phyloP scores from a whole-genome alignment of 2,113 vertebrate species.

The Corydoras sp. region DNA sequence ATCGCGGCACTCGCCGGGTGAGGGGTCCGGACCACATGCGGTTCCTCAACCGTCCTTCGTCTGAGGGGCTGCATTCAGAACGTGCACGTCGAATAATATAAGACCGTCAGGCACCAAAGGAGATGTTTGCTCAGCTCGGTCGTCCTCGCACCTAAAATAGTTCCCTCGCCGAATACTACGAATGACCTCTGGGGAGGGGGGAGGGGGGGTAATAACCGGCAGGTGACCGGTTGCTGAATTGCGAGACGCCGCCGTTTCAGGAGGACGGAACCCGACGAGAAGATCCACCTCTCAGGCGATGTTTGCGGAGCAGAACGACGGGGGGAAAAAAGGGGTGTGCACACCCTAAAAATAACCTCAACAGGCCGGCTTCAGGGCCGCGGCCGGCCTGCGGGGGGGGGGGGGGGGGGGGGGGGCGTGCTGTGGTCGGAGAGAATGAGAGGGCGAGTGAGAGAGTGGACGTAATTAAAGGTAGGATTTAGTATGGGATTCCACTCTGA shows the following conservation, averaged over 20 bases:
- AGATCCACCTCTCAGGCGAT: slow-evolving; percentile 43
- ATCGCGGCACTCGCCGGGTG: too few species aligned
- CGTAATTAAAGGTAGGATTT: slow-evolving; percentile 51
- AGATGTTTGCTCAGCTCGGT: too few species aligned
- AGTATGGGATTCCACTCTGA: slow-evolving; percentile 41
- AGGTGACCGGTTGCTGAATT: slow-evolving; percentile 27
- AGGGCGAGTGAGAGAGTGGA: not conserved
- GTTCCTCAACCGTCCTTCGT: too few species aligned
- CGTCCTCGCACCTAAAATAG: too few species aligned
- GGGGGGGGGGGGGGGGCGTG: slow-evolving; percentile 5
- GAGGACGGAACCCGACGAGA: slow-evolving; percentile 37
- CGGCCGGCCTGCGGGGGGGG: not conserved
- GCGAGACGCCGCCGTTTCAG: not conserved
- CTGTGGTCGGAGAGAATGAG: not conserved
- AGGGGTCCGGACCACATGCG: too few species aligned
- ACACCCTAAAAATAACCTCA: slow-evolving; percentile 55
- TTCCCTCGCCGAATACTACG: too few species aligned
- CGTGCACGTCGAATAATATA: too few species aligned
- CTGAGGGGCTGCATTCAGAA: too few species aligned
- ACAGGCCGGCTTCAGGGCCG: slow-evolving; percentile 7
- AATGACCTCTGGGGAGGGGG: not conserved
- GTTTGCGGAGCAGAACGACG: slow-evolving; percentile 55
- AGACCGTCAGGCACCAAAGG: too few species aligned
- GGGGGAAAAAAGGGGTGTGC: slow-evolving; percentile 38
- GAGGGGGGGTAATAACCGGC: not conserved